These are phyloP conservation scores for Asarcornis scutulata DNA, from an alignment of 2,113 vertebrate genomes.

Conservation along the genomic window DNA sequence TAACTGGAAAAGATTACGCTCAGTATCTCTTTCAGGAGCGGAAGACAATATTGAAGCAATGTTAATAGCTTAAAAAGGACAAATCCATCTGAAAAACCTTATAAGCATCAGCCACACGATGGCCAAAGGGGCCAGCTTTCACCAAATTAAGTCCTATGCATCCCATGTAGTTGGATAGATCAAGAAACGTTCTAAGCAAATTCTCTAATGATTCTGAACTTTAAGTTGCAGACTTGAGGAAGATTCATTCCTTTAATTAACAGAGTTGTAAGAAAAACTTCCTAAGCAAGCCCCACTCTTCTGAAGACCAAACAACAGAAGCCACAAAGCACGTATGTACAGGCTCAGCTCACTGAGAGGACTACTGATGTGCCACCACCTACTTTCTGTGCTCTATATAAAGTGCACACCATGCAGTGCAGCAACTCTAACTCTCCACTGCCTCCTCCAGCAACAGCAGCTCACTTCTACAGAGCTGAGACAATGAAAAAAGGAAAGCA, in stretches of 20 bases:
- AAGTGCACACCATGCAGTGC: not conserved
- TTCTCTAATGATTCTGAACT: not conserved
- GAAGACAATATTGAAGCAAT: not conserved
- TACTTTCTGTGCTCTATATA: not conserved
- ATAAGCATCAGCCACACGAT: not conserved
- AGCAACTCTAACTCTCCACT: not conserved
- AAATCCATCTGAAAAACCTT: not conserved
- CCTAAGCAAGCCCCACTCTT: not conserved
- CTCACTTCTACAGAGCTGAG: fast-evolving
- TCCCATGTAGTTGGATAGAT: not conserved
- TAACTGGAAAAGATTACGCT: not conserved
- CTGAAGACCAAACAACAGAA: not conserved
- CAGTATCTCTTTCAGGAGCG: not conserved
- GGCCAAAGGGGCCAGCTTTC: not conserved
- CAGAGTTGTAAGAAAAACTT: not conserved
- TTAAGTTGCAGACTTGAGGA: not conserved
- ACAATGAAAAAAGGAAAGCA: not conserved
- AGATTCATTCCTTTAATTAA: not conserved
- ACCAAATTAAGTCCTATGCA: not conserved
- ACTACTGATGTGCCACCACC: not conserved
- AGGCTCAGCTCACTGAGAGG: not conserved
- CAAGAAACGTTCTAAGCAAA: not conserved
- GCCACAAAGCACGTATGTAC: not conserved
- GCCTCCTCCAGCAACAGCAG: not conserved
- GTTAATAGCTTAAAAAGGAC: not conserved